Evolutionary conservation across 2,888 invertebrate species (phyloP).

Genomic region (Bimastos eiseni): DNA sequence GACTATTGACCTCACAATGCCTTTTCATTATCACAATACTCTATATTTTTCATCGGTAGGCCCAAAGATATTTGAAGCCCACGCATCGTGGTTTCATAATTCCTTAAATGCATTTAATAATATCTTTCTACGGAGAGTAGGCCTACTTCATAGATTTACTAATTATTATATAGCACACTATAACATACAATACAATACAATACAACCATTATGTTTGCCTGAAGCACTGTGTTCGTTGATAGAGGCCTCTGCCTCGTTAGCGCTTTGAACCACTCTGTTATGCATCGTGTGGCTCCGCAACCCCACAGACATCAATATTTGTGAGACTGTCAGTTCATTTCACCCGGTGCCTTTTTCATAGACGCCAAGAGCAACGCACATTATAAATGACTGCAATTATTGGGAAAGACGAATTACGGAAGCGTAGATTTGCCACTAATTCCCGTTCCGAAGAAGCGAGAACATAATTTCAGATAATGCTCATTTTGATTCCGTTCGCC

Average conservation of each 20-base stretch:
- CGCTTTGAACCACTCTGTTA: background rate
- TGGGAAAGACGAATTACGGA: slow-evolving; percentile 22
- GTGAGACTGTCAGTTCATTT: slow-evolving; percentile 15
- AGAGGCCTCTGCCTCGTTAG: too few relatives aligned
- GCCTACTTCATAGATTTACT: too few relatives aligned
- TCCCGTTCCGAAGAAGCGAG: background rate
- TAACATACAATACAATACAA: background rate
- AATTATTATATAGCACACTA: too few relatives aligned
- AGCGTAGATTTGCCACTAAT: slow-evolving; percentile 15
- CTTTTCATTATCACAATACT: too few relatives aligned
- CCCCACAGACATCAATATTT: background rate
- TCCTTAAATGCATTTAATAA: too few relatives aligned
- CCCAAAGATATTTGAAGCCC: too few relatives aligned
- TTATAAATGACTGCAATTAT: slow-evolving; percentile 23
- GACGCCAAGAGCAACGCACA: background rate
- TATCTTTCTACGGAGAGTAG: too few relatives aligned
- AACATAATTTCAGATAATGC: slow-evolving; percentile 20
- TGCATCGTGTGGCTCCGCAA: background rate
- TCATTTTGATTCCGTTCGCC: slow-evolving; percentile 4
- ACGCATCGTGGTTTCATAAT: too few relatives aligned
- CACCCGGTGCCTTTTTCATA: background rate
- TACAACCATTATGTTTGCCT: background rate
- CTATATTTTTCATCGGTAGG: too few relatives aligned
- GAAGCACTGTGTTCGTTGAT: too few relatives aligned
- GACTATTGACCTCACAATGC: too few relatives aligned